phyloP scores from a whole-genome alignment of 2,888 invertebrate genomes.

The Xestobium rufovillosum region DNA sequence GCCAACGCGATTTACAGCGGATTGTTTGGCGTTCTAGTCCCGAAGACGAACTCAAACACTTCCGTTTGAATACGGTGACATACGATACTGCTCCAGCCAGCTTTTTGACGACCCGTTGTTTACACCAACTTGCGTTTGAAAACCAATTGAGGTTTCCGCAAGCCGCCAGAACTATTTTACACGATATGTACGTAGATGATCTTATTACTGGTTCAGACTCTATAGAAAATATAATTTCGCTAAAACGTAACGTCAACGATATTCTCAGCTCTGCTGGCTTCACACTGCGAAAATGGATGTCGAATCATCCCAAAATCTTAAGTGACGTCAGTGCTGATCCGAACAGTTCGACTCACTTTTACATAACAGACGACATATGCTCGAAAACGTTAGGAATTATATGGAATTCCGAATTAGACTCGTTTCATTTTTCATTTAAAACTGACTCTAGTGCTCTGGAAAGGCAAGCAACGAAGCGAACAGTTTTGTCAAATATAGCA shows the following conservation, averaged over 20 bases:
- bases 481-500: constrained; percentile 17
- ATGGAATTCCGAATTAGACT: constrained; percentile 17
- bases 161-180: no score
- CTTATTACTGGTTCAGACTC: no score
- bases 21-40: constrained; percentile 18
- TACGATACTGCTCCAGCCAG: constrained; percentile 16
- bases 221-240: no score
- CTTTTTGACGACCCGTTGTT: constrained; percentile 14
- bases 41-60: constrained; percentile 13
- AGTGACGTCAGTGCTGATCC: no score
- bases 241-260: no score
- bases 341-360: no score
- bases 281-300: no score
- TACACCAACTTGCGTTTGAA: no score
- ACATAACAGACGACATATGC: constrained; percentile 10
- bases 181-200: no score
- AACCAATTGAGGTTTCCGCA: no score
- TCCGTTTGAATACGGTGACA: constrained; percentile 15
- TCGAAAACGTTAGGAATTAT: constrained; percentile 18
- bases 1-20: constrained; percentile 12
- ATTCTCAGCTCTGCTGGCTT: no score
- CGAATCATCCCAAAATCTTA: no score
- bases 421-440: constrained; percentile 14
- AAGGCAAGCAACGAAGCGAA: constrained; percentile 18
- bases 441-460: background rate